Percentiles rank a stretch among this genome's conserved stretches.
Evolutionary conservation across 1,140 invertebrate genomes (phyloP).

Genomic region (Odontomachus brunneus): DNA sequence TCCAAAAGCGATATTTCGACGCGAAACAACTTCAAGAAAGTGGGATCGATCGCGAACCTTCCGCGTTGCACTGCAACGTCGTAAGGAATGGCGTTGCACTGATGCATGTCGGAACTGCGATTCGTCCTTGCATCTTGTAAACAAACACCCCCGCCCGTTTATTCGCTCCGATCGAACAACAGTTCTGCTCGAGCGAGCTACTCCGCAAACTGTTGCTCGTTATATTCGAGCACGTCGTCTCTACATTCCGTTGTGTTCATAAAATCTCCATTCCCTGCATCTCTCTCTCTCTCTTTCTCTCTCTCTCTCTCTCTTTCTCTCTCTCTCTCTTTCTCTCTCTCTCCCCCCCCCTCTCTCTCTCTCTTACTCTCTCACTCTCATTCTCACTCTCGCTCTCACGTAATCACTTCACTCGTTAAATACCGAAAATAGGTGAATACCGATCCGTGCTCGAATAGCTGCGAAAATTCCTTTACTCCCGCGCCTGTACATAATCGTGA

Average conservation of each 20-base stretch:
- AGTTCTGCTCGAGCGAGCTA: slow-evolving; percentile 63
- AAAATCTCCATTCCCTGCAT: slow-evolving; percentile 45
- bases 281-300: background rate
- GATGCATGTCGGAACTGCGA: slow-evolving; percentile 50
- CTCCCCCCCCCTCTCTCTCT: no score
- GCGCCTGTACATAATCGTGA: slow-evolving; percentile 6
- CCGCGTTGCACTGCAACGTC: background rate
- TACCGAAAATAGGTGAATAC: slow-evolving; percentile 36
- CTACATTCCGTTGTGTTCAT: slow-evolving; percentile 57
- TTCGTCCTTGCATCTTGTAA: slow-evolving; percentile 68
- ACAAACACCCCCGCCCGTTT: slow-evolving; percentile 68
- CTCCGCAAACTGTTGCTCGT: slow-evolving; percentile 53
- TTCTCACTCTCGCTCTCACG: no score
- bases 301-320: no score
- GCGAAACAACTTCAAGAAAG: background rate
- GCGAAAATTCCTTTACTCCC: background rate
- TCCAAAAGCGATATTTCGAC: background rate
- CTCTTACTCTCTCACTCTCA: no score
- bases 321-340: background rate
- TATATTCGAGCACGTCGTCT: slow-evolving; percentile 54
- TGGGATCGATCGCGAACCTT: background rate
- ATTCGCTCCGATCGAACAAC: slow-evolving; percentile 60
- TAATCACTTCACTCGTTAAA: slow-evolving; percentile 16
- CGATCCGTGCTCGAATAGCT: background rate
- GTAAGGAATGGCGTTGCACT: slow-evolving; percentile 22